Percentiles rank a stretch among this genome's conserved stretches.
Conservation (phyloP, 2,113 vertebrate species). For the Cochlearius cochlearius region DNA sequence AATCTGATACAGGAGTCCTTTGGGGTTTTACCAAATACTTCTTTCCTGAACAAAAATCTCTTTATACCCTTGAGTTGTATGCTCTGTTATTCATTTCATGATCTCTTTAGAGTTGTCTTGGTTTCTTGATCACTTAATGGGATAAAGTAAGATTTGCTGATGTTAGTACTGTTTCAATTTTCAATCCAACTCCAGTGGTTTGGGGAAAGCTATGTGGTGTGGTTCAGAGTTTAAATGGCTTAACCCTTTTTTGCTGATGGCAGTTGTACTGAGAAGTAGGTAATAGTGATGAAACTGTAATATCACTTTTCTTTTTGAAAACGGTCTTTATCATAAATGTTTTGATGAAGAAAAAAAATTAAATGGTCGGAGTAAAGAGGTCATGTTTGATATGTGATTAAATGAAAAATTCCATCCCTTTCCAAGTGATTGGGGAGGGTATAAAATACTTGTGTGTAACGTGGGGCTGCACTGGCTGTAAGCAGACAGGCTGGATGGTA, state of each 20-base stretch:
- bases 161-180: neutral
- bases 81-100: neutral
- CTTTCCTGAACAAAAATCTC: neutral
- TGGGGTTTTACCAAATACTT: neutral
- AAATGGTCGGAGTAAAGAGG: neutral
- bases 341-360: neutral
- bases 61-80: neutral
- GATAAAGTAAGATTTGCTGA: neutral
- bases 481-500: neutral
- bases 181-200: neutral
- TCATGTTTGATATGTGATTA: neutral
- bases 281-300: neutral
- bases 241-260: neutral
- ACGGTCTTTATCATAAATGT: neutral
- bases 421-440: neutral
- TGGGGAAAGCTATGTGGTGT: neutral
- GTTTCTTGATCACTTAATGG: neutral
- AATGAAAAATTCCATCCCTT: neutral
- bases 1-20: neutral
- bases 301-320: neutral
- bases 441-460: neutral
- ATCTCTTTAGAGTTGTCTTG: neutral
- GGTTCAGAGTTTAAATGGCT: neutral
- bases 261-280: neutral
- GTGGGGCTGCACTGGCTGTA: neutral